Evolutionary conservation across 2,113 vertebrate species (phyloP).

Genomic region (Acanthisitta chloris): DNA sequence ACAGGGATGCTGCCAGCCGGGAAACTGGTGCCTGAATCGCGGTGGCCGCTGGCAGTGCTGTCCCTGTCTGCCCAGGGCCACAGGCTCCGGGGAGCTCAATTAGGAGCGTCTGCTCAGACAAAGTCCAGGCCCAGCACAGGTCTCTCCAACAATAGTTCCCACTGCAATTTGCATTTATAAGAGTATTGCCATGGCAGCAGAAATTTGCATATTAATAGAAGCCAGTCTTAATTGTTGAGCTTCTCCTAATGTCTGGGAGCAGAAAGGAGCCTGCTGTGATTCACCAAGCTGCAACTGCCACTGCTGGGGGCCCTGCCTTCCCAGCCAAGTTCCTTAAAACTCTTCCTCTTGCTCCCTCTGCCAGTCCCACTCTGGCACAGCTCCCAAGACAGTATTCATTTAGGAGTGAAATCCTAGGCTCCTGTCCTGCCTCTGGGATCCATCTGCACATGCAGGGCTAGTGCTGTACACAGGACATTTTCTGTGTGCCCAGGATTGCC

Average conservation of each 20-base stretch:
- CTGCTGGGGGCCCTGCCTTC: neutral
- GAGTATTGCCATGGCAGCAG: neutral
- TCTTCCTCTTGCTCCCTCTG: neutral
- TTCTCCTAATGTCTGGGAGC: neutral
- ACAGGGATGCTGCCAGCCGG: neutral
- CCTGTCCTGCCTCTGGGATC: neutral
- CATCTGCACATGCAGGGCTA: rapidly evolving
- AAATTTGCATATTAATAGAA: constrained; percentile 43
- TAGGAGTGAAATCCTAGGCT: rapidly evolving
- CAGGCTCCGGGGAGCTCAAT: neutral
- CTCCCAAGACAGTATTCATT: neutral
- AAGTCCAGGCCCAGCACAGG: neutral
- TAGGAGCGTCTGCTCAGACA: neutral
- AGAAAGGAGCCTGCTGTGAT: neutral
- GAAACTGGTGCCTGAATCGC: too few species aligned
- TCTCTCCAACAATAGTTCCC: neutral
- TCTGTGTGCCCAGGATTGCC: neutral
- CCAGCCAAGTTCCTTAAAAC: neutral
- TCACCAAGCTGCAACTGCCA: neutral
- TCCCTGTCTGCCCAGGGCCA: neutral
- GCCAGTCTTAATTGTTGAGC: constrained; percentile 18
- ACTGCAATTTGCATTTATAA: constrained; percentile 2
- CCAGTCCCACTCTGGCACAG: neutral
- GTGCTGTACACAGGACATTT: neutral
- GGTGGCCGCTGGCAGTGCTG: neutral